Percentiles rank a stretch among this genome's conserved stretches.
phyloP scores from a whole-genome alignment of 2,888 invertebrate genomes.

The Julus scandinavius region DNA sequence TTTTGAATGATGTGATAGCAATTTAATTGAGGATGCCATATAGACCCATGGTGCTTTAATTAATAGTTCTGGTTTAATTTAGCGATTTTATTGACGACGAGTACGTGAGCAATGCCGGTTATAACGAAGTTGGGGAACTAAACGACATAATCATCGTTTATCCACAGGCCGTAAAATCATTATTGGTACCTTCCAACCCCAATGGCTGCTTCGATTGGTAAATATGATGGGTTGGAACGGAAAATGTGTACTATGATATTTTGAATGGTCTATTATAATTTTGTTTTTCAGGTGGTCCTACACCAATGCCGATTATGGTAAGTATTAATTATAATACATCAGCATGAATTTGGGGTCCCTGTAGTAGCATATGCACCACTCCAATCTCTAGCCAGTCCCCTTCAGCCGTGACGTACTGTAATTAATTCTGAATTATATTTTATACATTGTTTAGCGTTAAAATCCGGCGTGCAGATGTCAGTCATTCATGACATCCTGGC shows the following conservation, averaged over 20 bases:
- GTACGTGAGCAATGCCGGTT: slow-evolving; percentile 22
- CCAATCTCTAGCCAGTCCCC: not conserved
- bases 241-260: too few species aligned
- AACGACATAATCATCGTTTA: slow-evolving; percentile 48
- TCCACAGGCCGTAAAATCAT: slow-evolving; percentile 32
- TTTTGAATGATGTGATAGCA: too few species aligned
- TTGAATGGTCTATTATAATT: not conserved
- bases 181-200: not conserved
- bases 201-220: slow-evolving; percentile 37
- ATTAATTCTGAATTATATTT: too few species aligned
- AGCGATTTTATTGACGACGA: slow-evolving; percentile 29
- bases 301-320: slow-evolving; percentile 37
- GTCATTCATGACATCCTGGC: not conserved
- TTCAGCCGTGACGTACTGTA: too few species aligned
- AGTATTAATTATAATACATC: not conserved
- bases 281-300: slow-evolving; percentile 42
- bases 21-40: too few species aligned
- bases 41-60: too few species aligned
- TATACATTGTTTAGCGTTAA: not conserved
- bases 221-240: not conserved
- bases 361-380: too few species aligned
- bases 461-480: not conserved
- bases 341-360: not conserved
- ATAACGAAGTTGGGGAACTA: slow-evolving; percentile 50
- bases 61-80: not conserved